Conservation (phyloP, 2,797 vertebrate genomes). For the Decapterus maruadsi region DNA sequence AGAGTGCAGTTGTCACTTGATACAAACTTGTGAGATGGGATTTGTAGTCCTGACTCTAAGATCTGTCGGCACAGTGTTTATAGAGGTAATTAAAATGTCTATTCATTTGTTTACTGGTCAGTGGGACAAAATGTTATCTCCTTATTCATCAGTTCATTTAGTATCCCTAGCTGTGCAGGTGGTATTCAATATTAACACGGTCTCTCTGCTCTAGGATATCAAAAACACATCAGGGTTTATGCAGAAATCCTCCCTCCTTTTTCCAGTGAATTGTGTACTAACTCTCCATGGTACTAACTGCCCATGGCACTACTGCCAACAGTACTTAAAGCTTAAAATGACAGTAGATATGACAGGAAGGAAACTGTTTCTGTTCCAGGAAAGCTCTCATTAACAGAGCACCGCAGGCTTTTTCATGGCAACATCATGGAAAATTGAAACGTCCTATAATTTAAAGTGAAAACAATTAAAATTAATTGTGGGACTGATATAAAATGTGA, state of each 20-base stretch:
- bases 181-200: not conserved
- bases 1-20: not conserved
- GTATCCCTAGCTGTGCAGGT: not conserved
- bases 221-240: not conserved
- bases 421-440: not conserved
- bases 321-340: constrained; percentile 31
- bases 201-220: not conserved
- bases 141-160: not conserved
- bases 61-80: not conserved
- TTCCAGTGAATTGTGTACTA: not conserved
- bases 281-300: no score
- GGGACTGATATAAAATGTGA: not conserved
- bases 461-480: not conserved
- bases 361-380: constrained; percentile 53
- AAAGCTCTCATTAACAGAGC: constrained; percentile 54
- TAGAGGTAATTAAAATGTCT: not conserved
- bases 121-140: not conserved
- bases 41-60: not conserved
- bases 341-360: constrained; percentile 57
- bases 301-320: constrained; percentile 10
- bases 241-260: not conserved
- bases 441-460: not conserved
- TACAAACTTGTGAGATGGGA: not conserved
- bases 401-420: not conserved
- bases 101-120: not conserved